phyloP scores from a whole-genome alignment of 2,888 invertebrate species.

The Drosophila pullipes region DNA sequence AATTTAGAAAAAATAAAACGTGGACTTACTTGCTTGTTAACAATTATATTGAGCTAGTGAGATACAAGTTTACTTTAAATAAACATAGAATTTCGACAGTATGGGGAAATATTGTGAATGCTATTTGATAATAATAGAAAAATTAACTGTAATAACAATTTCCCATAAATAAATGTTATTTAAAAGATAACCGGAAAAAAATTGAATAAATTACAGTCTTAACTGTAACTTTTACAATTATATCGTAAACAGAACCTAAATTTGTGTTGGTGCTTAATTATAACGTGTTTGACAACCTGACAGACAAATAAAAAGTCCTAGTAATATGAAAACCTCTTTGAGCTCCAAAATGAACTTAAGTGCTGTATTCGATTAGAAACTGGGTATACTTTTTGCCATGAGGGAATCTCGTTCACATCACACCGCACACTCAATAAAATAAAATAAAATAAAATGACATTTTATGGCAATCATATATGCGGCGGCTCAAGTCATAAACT shows the following conservation, averaged over 20 bases:
- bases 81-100: constrained; percentile 4
- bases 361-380: background rate
- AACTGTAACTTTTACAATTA: background rate
- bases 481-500: constrained; percentile 40
- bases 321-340: background rate
- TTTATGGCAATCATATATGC: constrained; percentile 17
- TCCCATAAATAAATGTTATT: background rate
- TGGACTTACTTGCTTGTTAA: constrained; percentile 35
- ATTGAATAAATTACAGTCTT: background rate
- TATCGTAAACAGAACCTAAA: background rate
- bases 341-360: background rate
- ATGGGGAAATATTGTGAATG: background rate
- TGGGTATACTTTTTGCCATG: background rate
- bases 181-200: background rate
- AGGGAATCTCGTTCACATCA: background rate
- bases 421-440: constrained; percentile 3
- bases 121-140: background rate
- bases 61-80: constrained; percentile 1
- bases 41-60: constrained; percentile 26
- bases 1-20: constrained; percentile 17
- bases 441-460: background rate
- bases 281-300: background rate
- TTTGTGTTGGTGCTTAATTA: background rate
- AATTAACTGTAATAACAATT: background rate
- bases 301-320: background rate